Conservation (phyloP, 1,140 invertebrate species). For the Leguminivora glycinivorella region DNA sequence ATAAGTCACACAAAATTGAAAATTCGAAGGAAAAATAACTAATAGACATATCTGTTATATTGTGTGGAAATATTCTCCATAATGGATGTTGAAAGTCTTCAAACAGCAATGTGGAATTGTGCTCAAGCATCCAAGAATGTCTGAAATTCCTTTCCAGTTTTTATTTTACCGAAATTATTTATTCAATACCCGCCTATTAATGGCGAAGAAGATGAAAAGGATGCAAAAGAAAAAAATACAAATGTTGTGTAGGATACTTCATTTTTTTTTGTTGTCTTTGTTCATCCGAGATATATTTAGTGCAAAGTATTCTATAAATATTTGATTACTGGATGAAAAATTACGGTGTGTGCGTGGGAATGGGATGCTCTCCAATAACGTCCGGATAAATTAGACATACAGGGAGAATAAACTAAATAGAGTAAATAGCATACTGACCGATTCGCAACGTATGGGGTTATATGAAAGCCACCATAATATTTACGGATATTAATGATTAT, state of each 20-base stretch:
- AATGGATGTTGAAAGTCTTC: too few relatives aligned
- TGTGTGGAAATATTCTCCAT: too few relatives aligned
- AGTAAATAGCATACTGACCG: neutral
- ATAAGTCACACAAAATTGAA: too few relatives aligned
- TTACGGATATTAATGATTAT: too few relatives aligned
- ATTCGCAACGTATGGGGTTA: neutral
- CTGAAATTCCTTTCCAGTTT: neutral
- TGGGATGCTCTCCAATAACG: neutral
- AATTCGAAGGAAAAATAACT: too few relatives aligned
- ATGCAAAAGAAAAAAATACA: neutral
- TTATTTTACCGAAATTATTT: constrained; percentile 6
- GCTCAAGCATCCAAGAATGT: neutral
- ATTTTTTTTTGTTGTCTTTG: neutral
- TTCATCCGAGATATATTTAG: neutral
- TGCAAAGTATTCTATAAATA: constrained; percentile 5
- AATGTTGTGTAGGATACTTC: too few relatives aligned
- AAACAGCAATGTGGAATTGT: neutral
- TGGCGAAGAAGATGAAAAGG: neutral
- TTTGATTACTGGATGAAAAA: neutral
- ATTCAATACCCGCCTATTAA: neutral
- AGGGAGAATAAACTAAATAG: neutral
- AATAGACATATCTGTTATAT: too few relatives aligned
- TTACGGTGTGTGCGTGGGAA: neutral
- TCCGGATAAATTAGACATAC: neutral
- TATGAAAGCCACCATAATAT: neutral